Conservation (phyloP, 2,888 invertebrate genomes). For the Stegophylla sp. region DNA sequence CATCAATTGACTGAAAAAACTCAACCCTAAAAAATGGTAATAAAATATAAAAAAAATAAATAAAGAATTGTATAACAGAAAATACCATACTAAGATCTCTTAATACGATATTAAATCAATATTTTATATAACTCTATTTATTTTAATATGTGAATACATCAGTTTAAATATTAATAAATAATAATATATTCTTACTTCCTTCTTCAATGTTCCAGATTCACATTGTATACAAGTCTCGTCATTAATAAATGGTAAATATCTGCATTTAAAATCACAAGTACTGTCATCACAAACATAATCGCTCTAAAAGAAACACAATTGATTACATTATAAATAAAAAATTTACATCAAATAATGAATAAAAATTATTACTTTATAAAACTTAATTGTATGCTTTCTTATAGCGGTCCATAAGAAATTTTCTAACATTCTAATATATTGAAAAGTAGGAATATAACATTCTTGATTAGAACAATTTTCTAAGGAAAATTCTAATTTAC, state of each 20-base stretch:
- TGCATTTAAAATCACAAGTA: slow-evolving; percentile 40
- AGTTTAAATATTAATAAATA: no score
- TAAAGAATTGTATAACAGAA: no score
- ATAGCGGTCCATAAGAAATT: slow-evolving; percentile 75
- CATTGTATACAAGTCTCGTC: slow-evolving; percentile 38
- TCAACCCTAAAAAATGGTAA: no score
- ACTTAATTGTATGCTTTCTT: slow-evolving; percentile 35
- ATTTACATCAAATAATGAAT: background rate
- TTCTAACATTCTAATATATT: slow-evolving; percentile 73
- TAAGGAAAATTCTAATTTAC: slow-evolving; percentile 68
- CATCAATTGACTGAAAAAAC: no score
- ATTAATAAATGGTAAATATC: slow-evolving; percentile 18
- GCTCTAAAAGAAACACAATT: slow-evolving; percentile 10
- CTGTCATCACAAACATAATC: slow-evolving; percentile 42
- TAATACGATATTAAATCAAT: no score
- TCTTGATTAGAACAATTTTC: slow-evolving; percentile 76
- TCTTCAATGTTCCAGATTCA: slow-evolving; percentile 49
- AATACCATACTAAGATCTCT: no score
- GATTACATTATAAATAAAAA: background rate
- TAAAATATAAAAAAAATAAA: no score
- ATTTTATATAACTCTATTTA: no score
- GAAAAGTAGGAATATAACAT: slow-evolving; percentile 73
- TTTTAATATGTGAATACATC: no score
- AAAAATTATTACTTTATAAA: slow-evolving; percentile 40
- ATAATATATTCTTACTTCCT: slow-evolving; percentile 40